Conservation (phyloP, 2,888 invertebrate genomes). For the Lithophane socia region DNA sequence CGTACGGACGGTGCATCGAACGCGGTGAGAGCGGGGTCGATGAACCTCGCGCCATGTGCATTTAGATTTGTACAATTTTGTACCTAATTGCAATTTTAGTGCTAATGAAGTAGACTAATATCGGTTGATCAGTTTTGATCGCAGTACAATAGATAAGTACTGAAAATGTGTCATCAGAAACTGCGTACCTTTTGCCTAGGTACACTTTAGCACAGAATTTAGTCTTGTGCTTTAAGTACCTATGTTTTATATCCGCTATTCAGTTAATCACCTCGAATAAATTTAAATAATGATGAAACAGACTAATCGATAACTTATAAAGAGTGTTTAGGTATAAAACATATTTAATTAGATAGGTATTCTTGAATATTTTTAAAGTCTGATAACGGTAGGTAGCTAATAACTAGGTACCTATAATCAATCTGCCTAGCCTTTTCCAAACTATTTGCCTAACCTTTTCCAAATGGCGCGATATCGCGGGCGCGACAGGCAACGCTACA, state of each 20-base stretch:
- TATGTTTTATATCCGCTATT: not conserved
- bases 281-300: not conserved
- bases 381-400: too few species aligned
- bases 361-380: not conserved
- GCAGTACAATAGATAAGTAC: not conserved
- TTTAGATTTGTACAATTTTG: conserved; percentile 79
- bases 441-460: too few species aligned
- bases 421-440: too few species aligned
- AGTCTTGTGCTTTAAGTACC: too few species aligned
- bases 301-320: not conserved
- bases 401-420: not conserved
- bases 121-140: conserved; percentile 22
- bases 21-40: conserved; percentile 88
- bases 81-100: conserved; percentile 72
- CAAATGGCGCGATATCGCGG: too few species aligned
- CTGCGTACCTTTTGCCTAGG: not conserved
- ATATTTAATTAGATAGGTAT: not conserved
- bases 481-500: too few species aligned
- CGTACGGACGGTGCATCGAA: conserved; percentile 85
- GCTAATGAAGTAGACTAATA: conserved; percentile 37
- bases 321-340: not conserved
- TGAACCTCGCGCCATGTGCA: conserved; percentile 87
- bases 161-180: conserved; percentile 13
- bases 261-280: not conserved
- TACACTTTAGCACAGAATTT: too few species aligned